Base-by-base conservation (phyloP, 2,888 invertebrate genomes). In the Scrobipalpa atriplicella region DNA sequence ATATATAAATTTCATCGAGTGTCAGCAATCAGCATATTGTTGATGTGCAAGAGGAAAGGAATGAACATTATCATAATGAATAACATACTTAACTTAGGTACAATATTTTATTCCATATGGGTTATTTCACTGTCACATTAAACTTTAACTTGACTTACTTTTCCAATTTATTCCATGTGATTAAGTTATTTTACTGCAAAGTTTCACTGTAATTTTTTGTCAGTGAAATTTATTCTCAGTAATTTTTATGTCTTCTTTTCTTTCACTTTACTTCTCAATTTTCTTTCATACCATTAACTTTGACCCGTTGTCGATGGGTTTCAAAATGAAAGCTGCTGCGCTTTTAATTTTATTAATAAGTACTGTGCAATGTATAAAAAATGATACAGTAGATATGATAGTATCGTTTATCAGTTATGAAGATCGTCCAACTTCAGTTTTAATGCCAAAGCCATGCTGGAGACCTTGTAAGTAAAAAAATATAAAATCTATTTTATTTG, bases 371-470 rank as follows among this genome's bases (percentile, higher is more conserved):
- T 29, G 58, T 38, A 13, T 58, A 18, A 58, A 16, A n/a, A 58
- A n/a, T n/a, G 36, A 58, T 58, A 38, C 58, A n/a, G n/a, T 36
- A 38, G 38, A 58, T 38, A 29, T 36, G n/a, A n/a, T 87, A 11
- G 39, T 77, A 16, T 80, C 87, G 0, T 90, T 89, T 72, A 66
- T 84, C 5, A 72, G 66, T 0, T 72, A 77, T 54, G 87, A 89
- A 62, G 75, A 80, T 0, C 78, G 74, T 6, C 85, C 87, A 0
- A 78, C 80, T 0, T 79, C 83, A 1, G 60, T 91, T 38, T 69
- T 91, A 13, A 67, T 81, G 13, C 89, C 88, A 0, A 60, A 80
- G 64, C 68, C 80, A 7, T 92, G 91, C 68, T 91, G 90, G 90
- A 78, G 64, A 62, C 68, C 71, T 66, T 72, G 91, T 91, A 74